A percentile compares a stretch with the other conserved stretches of the same genome.
Evolutionary conservation across 2,888 invertebrate species (phyloP).

Genomic region (Protonemura montana): DNA sequence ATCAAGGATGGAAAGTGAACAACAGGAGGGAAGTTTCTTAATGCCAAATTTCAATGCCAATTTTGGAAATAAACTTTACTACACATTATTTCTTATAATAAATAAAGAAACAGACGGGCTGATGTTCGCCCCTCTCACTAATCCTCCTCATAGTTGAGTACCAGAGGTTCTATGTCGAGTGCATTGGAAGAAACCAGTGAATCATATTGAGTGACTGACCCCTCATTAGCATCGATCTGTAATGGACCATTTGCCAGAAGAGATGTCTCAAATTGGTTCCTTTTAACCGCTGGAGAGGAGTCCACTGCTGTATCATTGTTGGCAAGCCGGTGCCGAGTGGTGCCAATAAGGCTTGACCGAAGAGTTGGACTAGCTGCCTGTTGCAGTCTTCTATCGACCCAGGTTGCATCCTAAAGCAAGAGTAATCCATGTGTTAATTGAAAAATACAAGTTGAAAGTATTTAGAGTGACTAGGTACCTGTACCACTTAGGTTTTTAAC

Average conservation of each 20-base stretch:
- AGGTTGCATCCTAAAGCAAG: not conserved
- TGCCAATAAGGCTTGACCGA: not conserved
- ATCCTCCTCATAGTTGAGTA: not conserved
- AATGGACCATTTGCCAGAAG: not conserved
- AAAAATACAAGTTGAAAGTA: too few species aligned
- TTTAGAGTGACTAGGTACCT: too few species aligned
- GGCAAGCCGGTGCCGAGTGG: not conserved
- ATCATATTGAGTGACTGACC: not conserved
- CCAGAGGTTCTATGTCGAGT: not conserved
- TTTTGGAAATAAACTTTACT: not conserved
- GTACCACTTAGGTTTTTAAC: too few species aligned
- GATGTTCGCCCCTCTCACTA: not conserved
- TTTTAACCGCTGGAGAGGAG: not conserved
- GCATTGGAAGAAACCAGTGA: not conserved
- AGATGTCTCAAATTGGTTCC: not conserved
- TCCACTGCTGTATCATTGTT: not conserved
- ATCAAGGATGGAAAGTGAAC: not conserved
- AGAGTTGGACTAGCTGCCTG: not conserved
- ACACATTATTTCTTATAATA: not conserved
- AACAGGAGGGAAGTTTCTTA: too few species aligned
- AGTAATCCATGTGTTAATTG: not conserved
- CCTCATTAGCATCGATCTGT: not conserved
- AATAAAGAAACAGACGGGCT: not conserved
- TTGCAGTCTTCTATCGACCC: constrained; percentile 1
- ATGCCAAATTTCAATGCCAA: not conserved